phyloP scores from a whole-genome alignment of 2,888 invertebrate species.

The Abscondita cerata region DNA sequence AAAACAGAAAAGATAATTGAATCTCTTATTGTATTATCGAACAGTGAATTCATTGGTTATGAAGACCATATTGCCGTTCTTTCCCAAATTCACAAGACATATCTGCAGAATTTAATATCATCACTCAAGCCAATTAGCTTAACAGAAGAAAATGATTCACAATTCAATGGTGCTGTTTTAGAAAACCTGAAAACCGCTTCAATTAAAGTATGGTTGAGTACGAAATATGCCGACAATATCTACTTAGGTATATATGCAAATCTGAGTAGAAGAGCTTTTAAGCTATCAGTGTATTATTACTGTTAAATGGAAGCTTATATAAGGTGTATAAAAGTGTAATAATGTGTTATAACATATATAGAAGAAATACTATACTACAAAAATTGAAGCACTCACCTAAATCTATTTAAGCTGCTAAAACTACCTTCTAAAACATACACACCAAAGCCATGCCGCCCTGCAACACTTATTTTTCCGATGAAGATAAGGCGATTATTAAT shows the following conservation, averaged over 20 bases:
- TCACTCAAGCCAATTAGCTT: too few species aligned
- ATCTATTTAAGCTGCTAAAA: slow-evolving; percentile 15
- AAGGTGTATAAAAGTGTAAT: slow-evolving; percentile 30
- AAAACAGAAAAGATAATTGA: too few species aligned
- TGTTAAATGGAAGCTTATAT: slow-evolving; percentile 29
- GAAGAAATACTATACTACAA: slow-evolving; percentile 20
- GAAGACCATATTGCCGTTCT: too few species aligned
- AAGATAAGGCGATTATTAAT: neutral
- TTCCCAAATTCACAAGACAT: too few species aligned
- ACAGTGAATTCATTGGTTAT: too few species aligned
- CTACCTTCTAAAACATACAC: slow-evolving; percentile 12
- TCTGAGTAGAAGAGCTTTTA: slow-evolving; percentile 18
- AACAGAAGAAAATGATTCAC: too few species aligned
- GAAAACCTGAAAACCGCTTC: too few species aligned
- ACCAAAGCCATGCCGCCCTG: slow-evolving; percentile 18
- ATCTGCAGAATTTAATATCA: too few species aligned
- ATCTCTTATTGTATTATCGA: too few species aligned
- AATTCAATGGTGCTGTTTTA: too few species aligned
- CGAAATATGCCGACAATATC: slow-evolving; percentile 18
- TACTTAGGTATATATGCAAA: slow-evolving; percentile 12
- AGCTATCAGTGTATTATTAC: slow-evolving; percentile 30
- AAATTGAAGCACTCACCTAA: slow-evolving; percentile 31
- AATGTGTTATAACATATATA: slow-evolving; percentile 27
- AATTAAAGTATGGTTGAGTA: too few species aligned
- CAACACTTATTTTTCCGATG: neutral